Conservation (phyloP, 2,797 vertebrate genomes). For the Otolemur crassicaudatus region DNA sequence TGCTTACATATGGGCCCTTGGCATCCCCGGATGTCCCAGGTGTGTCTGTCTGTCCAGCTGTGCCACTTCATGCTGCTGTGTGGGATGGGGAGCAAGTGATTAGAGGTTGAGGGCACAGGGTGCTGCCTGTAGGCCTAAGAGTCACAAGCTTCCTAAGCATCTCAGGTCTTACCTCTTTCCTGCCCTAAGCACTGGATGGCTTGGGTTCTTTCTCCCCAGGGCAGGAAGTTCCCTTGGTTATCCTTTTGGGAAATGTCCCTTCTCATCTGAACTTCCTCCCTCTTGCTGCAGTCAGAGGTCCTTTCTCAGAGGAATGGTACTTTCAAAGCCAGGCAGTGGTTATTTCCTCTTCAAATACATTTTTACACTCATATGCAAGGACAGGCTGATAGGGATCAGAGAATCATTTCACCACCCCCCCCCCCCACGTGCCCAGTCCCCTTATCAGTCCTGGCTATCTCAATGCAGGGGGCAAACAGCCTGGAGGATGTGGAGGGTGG, state of each 20-base stretch:
- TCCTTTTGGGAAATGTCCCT: neutral
- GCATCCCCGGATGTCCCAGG: neutral
- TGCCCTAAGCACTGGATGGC: neutral
- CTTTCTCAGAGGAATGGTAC: constrained; percentile 6
- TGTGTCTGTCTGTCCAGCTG: neutral
- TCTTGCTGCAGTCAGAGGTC: constrained; percentile 34
- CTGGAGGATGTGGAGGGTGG: neutral
- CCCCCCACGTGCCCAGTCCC: constrained; percentile 54
- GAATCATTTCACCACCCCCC: constrained; percentile 32
- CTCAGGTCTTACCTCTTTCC: neutral
- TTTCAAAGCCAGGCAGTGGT: constrained; percentile 20
- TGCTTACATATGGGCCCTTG: neutral
- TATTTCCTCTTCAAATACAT: constrained; percentile 40
- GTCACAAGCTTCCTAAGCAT: neutral
- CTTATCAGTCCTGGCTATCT: constrained; percentile 74
- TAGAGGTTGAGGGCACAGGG: neutral
- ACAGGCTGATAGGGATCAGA: constrained; percentile 70
- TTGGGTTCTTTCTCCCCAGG: neutral
- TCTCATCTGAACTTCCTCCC: neutral
- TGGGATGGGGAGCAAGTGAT: neutral
- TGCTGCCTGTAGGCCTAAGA: neutral
- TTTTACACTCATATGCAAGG: constrained; percentile 56
- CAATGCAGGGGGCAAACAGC: constrained; percentile 56
- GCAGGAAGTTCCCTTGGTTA: neutral
- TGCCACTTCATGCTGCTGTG: neutral